A percentile compares a stretch with the other conserved stretches of the same genome.
Evolutionary conservation across 2,888 invertebrate genomes (phyloP).

Genomic region (Hecatera dysodea): DNA sequence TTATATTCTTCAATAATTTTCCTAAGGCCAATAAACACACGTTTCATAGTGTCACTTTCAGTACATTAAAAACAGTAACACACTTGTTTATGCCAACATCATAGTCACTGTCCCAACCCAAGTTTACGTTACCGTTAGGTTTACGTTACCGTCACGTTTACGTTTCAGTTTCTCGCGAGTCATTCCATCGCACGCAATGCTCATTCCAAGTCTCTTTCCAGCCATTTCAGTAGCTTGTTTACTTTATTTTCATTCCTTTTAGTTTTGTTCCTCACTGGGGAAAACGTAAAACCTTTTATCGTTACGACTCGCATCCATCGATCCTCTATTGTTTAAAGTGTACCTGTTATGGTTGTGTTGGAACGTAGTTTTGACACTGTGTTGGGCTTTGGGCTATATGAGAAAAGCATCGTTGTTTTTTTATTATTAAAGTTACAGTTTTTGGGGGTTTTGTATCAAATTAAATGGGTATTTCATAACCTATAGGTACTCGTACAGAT

Average conservation of each 20-base stretch:
- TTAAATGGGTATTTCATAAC: neutral
- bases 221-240: slow-evolving; percentile 60
- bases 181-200: slow-evolving; percentile 56
- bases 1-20: neutral
- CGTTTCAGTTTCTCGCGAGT: slow-evolving; percentile 41
- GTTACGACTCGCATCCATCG: slow-evolving; percentile 61
- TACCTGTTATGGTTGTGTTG: slow-evolving; percentile 35
- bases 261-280: slow-evolving; percentile 57
- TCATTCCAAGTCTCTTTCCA: slow-evolving; percentile 61
- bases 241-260: slow-evolving; percentile 65
- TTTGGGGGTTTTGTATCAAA: neutral
- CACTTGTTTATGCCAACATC: slow-evolving; percentile 22
- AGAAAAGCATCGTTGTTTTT: slow-evolving; percentile 13
- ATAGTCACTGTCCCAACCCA: slow-evolving; percentile 12
- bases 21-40: slow-evolving; percentile 1
- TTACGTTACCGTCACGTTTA: slow-evolving; percentile 40
- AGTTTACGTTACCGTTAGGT: slow-evolving; percentile 19
- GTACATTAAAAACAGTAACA: slow-evolving; percentile 26
- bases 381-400: slow-evolving; percentile 2
- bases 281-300: slow-evolving; percentile 67
- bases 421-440: slow-evolving; percentile 27
- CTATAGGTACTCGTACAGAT: too few relatives aligned
- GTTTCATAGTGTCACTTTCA: neutral
- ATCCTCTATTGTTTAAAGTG: slow-evolving; percentile 61
- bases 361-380: slow-evolving; percentile 38